These are phyloP conservation scores for Drosophila prosaltans DNA, from an alignment of 1,140 invertebrate species.

Conservation along the genomic window DNA sequence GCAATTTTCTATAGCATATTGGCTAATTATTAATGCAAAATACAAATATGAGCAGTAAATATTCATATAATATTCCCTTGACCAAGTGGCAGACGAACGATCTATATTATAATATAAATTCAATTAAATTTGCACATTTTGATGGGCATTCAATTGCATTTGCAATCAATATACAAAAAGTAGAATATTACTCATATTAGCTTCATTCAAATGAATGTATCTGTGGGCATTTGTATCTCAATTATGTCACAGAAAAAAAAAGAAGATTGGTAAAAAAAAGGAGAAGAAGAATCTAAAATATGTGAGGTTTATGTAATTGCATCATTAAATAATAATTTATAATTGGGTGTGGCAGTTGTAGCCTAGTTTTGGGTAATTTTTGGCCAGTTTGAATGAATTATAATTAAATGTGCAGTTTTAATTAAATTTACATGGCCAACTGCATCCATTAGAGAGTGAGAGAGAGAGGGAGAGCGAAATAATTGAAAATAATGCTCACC, in stretches of 20 bases:
- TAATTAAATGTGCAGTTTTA: slow-evolving; percentile 74
- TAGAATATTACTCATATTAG: background rate
- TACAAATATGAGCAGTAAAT: too few relatives aligned
- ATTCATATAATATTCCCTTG: background rate
- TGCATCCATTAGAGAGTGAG: slow-evolving; percentile 25
- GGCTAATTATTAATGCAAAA: slow-evolving; percentile 56
- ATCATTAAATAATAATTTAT: slow-evolving; percentile 57
- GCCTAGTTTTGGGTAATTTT: slow-evolving; percentile 28
- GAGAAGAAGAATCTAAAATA: slow-evolving; percentile 10
- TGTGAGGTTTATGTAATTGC: slow-evolving; percentile 35
- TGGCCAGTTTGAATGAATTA: slow-evolving; percentile 39
- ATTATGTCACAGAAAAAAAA: background rate
- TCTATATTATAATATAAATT: slow-evolving; percentile 31
- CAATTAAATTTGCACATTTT: slow-evolving; percentile 40
- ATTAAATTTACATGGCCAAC: slow-evolving; percentile 71
- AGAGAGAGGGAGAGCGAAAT: slow-evolving; percentile 41
- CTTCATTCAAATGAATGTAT: background rate
- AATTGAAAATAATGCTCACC: slow-evolving; percentile 69
- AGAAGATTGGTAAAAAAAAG: too few relatives aligned
- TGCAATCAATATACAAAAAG: slow-evolving; percentile 35
- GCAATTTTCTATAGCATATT: slow-evolving; percentile 34
- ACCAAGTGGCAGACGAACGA: background rate
- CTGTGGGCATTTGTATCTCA: background rate
- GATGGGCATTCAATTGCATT: slow-evolving; percentile 21
- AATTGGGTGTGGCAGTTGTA: background rate